Percentiles rank a stretch among this genome's conserved stretches.
Evolutionary conservation across 1,140 invertebrate genomes (phyloP).

Genomic region (Formica selysi): DNA sequence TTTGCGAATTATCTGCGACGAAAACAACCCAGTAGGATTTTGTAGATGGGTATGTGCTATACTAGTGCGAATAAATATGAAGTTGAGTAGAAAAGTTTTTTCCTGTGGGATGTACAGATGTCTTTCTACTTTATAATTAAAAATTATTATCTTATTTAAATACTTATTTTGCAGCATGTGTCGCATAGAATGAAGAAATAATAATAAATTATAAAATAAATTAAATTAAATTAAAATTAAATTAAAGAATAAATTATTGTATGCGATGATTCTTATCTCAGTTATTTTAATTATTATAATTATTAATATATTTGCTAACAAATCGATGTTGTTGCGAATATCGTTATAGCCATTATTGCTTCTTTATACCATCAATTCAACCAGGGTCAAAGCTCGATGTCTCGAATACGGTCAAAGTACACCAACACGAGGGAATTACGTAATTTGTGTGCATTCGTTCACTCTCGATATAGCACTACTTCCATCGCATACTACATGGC

Average conservation of each 20-base stretch:
- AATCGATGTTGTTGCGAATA: conserved; percentile 15
- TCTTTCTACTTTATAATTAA: neutral
- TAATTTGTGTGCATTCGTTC: conserved; percentile 45
- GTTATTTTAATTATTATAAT: neutral
- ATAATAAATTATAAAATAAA: no score
- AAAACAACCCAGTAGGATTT: conserved; percentile 25
- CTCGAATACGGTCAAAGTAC: conserved; percentile 46
- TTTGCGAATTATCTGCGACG: conserved; percentile 22
- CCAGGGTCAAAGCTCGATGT: conserved; percentile 48
- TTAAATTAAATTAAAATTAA: no score
- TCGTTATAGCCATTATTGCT: conserved; percentile 57
- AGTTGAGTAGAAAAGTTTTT: neutral
- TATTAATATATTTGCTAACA: neutral
- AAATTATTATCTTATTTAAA: neutral
- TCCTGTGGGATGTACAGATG: neutral
- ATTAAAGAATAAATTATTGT: neutral
- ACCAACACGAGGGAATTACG: conserved; percentile 52
- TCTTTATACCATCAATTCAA: conserved; percentile 50
- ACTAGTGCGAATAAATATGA: neutral
- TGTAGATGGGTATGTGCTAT: neutral
- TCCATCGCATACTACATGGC: neutral
- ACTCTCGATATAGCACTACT: conserved; percentile 18
- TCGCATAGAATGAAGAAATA: neutral
- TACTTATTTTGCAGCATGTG: no score
- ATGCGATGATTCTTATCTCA: neutral